Percentiles rank a stretch among this genome's conserved stretches.
These are phyloP conservation scores for Branchellion lobata DNA, from an alignment of 2,888 invertebrate genomes.

Conservation along the genomic window DNA sequence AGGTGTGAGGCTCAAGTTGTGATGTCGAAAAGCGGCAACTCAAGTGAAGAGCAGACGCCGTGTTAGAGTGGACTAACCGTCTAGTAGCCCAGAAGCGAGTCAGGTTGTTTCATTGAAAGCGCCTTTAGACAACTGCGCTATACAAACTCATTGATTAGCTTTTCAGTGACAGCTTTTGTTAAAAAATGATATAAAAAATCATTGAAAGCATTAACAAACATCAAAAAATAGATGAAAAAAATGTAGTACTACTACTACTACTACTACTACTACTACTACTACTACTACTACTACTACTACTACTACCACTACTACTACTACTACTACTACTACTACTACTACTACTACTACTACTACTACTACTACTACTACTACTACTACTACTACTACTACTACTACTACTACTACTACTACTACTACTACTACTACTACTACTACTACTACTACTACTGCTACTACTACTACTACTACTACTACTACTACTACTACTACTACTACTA, in stretches of 20 bases:
- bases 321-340: slow-evolving; percentile 36
- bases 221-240: too few species aligned
- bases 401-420: slow-evolving; percentile 24
- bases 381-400: slow-evolving; percentile 17
- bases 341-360: slow-evolving; percentile 27
- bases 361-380: slow-evolving; percentile 36
- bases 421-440: slow-evolving; percentile 37
- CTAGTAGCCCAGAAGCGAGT: too few species aligned
- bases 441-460: slow-evolving; percentile 31
- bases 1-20: too few species aligned
- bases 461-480: slow-evolving; percentile 34
- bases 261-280: slow-evolving; percentile 35
- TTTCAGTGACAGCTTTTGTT: too few species aligned
- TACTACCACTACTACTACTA: slow-evolving; percentile 28
- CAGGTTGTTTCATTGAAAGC: too few species aligned
- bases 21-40: too few species aligned
- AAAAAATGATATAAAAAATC: background rate
- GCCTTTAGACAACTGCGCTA: too few species aligned
- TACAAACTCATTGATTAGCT: too few species aligned
- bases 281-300: slow-evolving; percentile 21
- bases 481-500: slow-evolving; percentile 30
- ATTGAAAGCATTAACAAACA: too few species aligned
- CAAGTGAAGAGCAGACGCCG: too few species aligned
- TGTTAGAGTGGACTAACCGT: too few species aligned
- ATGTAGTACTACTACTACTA: slow-evolving; percentile 38